Evolutionary conservation across 2,888 invertebrate species (phyloP).

Genomic region (Sylvicola cinctus): DNA sequence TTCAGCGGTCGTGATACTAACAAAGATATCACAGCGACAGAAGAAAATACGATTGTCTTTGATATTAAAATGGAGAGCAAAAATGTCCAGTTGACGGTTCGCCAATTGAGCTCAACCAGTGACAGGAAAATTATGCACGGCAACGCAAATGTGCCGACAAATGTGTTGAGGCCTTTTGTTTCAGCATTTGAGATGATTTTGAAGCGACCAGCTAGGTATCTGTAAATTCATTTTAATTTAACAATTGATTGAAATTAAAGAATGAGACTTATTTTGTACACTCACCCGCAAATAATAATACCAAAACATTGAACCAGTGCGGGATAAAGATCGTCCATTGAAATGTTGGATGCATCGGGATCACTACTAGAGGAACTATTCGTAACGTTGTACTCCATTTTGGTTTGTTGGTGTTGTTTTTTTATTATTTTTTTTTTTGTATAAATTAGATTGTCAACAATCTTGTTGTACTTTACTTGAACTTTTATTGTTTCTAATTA

Average conservation of each 20-base stretch:
- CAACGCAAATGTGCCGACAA: conserved; percentile 82
- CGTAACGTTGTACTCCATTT: no score
- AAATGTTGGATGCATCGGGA: conserved; percentile 12
- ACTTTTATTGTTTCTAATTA: no score
- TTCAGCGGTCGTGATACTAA: conserved; percentile 62
- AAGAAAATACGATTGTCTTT: conserved; percentile 67
- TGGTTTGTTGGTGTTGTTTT: no score
- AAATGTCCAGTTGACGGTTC: conserved; percentile 77
- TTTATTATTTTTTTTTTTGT: no score
- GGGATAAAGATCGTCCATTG: conserved; percentile 68
- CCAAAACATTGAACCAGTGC: conserved; percentile 83
- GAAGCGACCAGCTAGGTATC: conserved; percentile 67
- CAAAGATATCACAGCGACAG: conserved; percentile 55
- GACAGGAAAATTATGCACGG: conserved; percentile 84
- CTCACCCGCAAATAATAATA: conserved; percentile 75
- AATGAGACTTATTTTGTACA: conserved; percentile 9
- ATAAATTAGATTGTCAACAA: no score
- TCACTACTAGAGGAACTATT: not conserved
- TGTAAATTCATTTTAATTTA: conserved; percentile 19
- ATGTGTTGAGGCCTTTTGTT: conserved; percentile 76
- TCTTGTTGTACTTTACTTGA: no score
- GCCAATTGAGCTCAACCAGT: conserved; percentile 64
- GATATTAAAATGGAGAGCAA: conserved; percentile 66
- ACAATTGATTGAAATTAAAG: not conserved
- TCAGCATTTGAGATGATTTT: conserved; percentile 65